Conservation (phyloP, 2,113 vertebrate species). For the Oryzias woworae region DNA sequence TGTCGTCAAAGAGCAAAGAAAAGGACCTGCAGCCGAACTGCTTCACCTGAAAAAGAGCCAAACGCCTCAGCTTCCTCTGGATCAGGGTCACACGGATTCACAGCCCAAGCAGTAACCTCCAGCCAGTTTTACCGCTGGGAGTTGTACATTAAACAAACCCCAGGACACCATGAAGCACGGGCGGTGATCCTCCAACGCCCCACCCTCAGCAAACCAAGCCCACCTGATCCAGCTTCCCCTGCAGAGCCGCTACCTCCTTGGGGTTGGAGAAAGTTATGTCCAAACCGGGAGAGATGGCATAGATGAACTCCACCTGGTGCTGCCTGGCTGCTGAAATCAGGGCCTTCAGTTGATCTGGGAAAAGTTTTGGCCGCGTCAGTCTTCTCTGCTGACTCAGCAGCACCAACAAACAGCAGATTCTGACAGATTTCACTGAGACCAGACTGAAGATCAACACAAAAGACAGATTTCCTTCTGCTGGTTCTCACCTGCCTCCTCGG, state of each 20-base stretch:
- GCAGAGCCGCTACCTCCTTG: constrained; percentile 88
- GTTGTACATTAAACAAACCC: neutral
- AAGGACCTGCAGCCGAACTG: constrained; percentile 94
- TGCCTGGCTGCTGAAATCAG: constrained; percentile 90
- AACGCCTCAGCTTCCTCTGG: too few relatives aligned
- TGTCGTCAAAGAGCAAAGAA: constrained; percentile 96
- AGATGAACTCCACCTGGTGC: constrained; percentile 91
- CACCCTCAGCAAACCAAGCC: constrained; percentile 23
- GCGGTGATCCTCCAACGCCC: too few relatives aligned
- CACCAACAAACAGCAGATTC: too few relatives aligned
- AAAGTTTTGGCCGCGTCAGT: neutral
- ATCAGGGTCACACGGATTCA: too few relatives aligned
- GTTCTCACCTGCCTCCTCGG: constrained; percentile 91
- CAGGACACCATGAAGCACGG: neutral
- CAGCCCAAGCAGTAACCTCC: too few relatives aligned
- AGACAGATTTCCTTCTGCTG: neutral
- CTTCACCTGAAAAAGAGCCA: constrained; percentile 79
- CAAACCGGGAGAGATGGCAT: constrained; percentile 95
- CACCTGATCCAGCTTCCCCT: constrained; percentile 88
- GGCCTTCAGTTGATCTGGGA: constrained; percentile 87
- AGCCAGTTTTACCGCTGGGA: constrained; percentile 1
- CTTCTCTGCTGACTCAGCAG: neutral
- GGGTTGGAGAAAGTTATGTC: constrained; percentile 98
- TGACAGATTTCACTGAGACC: too few relatives aligned
- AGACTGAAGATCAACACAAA: too few relatives aligned